phyloP scores from a whole-genome alignment of 2,888 invertebrate genomes.

The Platypus cylindrus region DNA sequence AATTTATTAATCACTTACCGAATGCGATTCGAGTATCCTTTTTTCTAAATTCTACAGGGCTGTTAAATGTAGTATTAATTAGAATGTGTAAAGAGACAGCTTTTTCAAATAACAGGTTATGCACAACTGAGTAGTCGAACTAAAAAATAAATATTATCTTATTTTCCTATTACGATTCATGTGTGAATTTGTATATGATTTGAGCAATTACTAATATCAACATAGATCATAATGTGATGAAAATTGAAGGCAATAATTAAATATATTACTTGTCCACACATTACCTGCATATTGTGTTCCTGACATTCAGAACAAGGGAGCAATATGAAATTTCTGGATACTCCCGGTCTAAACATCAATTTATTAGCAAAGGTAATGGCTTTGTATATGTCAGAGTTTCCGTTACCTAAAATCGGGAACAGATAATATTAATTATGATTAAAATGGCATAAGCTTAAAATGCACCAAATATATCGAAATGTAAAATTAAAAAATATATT shows the following conservation, averaged over 20 bases:
- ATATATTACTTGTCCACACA: no score
- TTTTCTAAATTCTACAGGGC: conserved; percentile 46
- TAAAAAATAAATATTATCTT: conserved; percentile 31
- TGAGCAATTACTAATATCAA: no score
- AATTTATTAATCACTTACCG: conserved; percentile 39
- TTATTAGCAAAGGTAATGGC: conserved; percentile 62
- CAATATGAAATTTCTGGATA: conserved; percentile 68
- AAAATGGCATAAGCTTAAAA: background rate
- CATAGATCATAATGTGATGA: no score
- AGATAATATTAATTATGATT: background rate
- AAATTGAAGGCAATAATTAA: no score
- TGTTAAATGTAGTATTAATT: conserved; percentile 67
- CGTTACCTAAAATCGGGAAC: conserved; percentile 33
- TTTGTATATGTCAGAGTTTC: conserved; percentile 58
- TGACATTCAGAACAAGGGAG: conserved; percentile 70
- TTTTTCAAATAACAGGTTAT: conserved; percentile 69
- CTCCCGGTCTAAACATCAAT: conserved; percentile 69
- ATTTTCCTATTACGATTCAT: no score
- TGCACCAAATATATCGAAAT: no score
- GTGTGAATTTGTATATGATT: no score
- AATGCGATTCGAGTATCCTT: conserved; percentile 61
- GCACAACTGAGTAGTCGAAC: conserved; percentile 71
- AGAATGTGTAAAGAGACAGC: conserved; percentile 71
- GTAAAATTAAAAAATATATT: no score
- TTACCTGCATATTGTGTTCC: conserved; percentile 53